Conservation (phyloP, 1,140 invertebrate species). For the Pollicipes pollicipes region DNA sequence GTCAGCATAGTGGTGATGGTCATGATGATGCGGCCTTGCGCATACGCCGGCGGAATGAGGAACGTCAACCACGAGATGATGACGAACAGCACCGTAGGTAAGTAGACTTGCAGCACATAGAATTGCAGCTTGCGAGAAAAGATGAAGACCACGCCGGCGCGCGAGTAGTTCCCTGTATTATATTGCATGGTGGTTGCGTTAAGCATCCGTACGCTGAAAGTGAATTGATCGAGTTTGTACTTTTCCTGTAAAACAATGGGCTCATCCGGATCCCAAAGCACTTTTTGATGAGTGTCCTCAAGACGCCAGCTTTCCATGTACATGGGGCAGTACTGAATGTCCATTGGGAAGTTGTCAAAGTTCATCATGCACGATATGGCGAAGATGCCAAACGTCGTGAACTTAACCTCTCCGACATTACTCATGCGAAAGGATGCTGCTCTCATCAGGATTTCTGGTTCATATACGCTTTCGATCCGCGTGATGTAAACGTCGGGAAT, state of each 20-base stretch:
- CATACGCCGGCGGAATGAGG: slow-evolving; percentile 15
- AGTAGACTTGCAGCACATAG: slow-evolving; percentile 17
- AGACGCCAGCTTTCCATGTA: not conserved
- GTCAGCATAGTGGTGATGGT: slow-evolving; percentile 19
- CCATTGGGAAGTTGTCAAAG: not conserved
- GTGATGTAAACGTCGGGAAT: not conserved
- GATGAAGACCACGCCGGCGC: slow-evolving; percentile 4
- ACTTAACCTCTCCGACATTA: not conserved
- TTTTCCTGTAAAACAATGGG: not conserved
- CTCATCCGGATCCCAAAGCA: not conserved
- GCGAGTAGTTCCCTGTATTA: not conserved
- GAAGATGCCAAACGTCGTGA: not conserved
- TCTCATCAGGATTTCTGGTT: not conserved
- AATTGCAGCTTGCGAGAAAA: slow-evolving; percentile 14
- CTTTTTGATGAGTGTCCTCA: not conserved
- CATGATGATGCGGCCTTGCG: slow-evolving; percentile 18
- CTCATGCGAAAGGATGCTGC: not conserved
- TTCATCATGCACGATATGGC: not conserved
- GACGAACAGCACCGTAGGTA: slow-evolving; percentile 18
- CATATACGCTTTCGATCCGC: not conserved
- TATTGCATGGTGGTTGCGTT: not conserved
- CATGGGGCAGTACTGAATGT: not conserved
- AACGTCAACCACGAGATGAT: slow-evolving; percentile 19
- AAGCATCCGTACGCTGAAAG: not conserved
- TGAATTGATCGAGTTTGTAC: not conserved